Base-by-base conservation (phyloP, 1,140 invertebrate species). In the Wasmannia auropunctata region DNA sequence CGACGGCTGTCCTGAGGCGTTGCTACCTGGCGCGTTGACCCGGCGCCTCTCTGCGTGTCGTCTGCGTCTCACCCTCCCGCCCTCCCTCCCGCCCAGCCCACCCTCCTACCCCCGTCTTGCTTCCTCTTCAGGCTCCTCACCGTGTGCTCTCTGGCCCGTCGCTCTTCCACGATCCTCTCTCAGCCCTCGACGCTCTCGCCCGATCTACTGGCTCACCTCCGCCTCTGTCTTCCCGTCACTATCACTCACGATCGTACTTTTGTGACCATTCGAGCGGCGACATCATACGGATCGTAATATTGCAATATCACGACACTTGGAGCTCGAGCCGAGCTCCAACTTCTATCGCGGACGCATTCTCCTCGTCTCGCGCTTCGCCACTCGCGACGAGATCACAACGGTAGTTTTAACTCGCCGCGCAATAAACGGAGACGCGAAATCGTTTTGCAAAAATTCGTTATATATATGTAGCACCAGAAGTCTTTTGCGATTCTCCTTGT, bases 11-110 rank as follows among this genome's bases (percentile, higher is more conserved):
- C 86, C 89, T 74, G 88, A 91, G 89, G 89, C 89, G 89, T 91
- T 91, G 89, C 88, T 91, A 90, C 89, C 89, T 91, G 89, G 89
- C 89, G 88, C 89, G 89, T 91, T 91, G 89, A 91, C 89, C 89
- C 89, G 88, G 86, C 88, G 83, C 84, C 89, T 91, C 89, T 91
- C 88, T 89, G 88, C 89, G 88, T 91, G 85, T 88, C 90, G 85
- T 87, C 87, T 80, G 85, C 76, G 90, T 86, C 89, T 90, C 89
- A 88, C 86, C 87, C 90, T 86, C 90, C 87, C 84, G 54, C 85
- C 87, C 86, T 87, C 86, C 74, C 79, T 25, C 87, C 72, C 84
- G 67, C 76, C 74, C 86, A 46, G 65, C 79, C 43, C 85, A 46
- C 65, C 85, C 67, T 85, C 37, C 72, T 80, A 62, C 72, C 62